Evolutionary conservation across 2,797 vertebrate species (phyloP).

Genomic region (Emys orbicularis): DNA sequence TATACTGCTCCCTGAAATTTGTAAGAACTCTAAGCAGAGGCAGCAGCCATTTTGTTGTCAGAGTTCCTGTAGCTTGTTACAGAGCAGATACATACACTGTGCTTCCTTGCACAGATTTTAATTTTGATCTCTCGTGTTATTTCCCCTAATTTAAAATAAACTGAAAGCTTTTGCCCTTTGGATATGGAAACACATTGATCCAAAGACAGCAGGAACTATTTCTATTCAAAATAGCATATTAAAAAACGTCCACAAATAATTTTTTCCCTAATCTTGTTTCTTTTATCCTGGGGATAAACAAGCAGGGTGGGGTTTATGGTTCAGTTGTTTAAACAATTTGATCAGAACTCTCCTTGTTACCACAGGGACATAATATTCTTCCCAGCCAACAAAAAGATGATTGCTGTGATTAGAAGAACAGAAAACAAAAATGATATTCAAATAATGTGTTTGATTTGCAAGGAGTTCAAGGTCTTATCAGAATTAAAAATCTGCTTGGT

Average conservation of each 20-base stretch:
- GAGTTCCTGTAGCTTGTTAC: background rate
- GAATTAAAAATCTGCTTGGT: conserved; percentile 8
- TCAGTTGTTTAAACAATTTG: conserved; percentile 58
- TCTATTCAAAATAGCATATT: background rate
- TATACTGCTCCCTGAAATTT: conserved; percentile 14
- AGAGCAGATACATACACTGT: background rate
- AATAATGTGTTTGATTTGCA: conserved; percentile 44
- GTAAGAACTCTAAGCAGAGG: background rate
- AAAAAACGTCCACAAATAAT: background rate
- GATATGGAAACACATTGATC: background rate
- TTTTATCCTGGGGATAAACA: background rate
- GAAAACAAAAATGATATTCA: conserved; percentile 56
- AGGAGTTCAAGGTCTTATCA: conserved; percentile 49
- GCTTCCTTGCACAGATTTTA: background rate
- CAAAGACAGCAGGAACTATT: background rate
- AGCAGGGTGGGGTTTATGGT: conserved; percentile 37
- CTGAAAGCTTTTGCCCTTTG: background rate
- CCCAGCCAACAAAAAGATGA: conserved; percentile 52
- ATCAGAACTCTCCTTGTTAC: conserved; percentile 56
- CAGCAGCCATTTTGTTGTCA: background rate
- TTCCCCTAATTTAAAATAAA: background rate
- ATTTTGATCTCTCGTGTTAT: background rate
- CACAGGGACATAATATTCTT: conserved; percentile 44
- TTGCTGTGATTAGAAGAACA: background rate
- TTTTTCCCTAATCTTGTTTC: conserved; percentile 4